Evolutionary conservation across 2,888 invertebrate genomes (phyloP), one percentile per base, ranked within the genome.

Genomic region (Clunio marinus): DNA sequence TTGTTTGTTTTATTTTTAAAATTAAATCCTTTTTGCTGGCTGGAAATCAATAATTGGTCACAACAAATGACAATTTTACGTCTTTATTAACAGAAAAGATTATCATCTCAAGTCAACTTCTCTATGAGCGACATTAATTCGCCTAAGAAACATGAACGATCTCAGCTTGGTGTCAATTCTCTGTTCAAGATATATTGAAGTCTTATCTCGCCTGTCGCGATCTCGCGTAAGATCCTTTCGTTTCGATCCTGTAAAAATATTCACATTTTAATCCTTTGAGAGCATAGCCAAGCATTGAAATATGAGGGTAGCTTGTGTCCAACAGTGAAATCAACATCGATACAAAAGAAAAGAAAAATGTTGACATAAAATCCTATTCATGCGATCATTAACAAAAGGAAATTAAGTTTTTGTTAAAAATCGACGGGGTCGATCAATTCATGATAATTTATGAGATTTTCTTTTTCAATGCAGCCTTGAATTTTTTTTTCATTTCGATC

Each of bases 291-390:
- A n/a, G 22, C 3, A 27, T 25, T 66, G 51, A 66, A 46, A 46
- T 55, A 66, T 66, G 66, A 66, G 32, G 66, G 55, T 66, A 51
- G 66, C 28, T 66, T 17, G 55, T 17, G 55, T 66, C 66, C 66
- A 66, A 66, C 66, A 24, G 66, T 55, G 66, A 65, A 35, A 17
- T 45, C 46, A 51, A 51, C 17, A 51, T 57, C n/a, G 13, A 2
- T 7, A 17, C 3, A 7, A 7, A 13, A 17, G 13, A 24, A 57
- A 2, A 27, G 15, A 46, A 45, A 63, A 63, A 63, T 63, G 63
- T 46, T 63, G 63, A 63, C 63, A 63, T 41, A 46, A 63, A 57
- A 15, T 45, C 45, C 46, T n/a, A 46, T 63, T 46, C 27, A 63
- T 45, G 63, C 24, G 27, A 63, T 57, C 57, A 57, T 57, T 57